phyloP scores from a whole-genome alignment of 2,113 vertebrate species.

The Grus americana region DNA sequence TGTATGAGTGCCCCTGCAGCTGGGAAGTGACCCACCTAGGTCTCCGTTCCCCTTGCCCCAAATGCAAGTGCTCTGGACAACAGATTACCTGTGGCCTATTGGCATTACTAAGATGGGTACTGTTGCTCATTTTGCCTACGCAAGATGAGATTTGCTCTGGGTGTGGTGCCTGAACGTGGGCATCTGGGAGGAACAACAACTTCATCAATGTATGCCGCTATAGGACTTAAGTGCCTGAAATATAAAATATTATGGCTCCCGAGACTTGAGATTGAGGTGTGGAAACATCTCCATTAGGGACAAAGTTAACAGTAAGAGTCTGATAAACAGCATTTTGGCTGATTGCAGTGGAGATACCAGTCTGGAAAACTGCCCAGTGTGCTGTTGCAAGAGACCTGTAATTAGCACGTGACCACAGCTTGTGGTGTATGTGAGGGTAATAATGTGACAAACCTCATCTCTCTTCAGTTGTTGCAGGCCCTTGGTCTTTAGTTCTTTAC shows the following conservation, averaged over 20 bases:
- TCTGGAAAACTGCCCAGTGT: slow-evolving; percentile 6
- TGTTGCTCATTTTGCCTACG: not conserved
- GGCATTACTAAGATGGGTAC: not conserved
- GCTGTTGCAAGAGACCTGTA: not conserved
- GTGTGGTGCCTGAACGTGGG: not conserved
- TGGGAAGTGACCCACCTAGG: not conserved
- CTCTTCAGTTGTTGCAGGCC: not conserved
- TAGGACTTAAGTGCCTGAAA: not conserved
- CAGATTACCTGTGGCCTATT: not conserved
- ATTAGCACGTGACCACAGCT: not conserved
- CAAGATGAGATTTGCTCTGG: not conserved
- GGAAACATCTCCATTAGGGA: not conserved
- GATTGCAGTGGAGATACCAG: not conserved
- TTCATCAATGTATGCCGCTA: not conserved
- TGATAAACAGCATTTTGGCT: slow-evolving; percentile 6
- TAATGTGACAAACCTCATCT: not conserved
- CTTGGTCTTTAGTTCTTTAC: not conserved
- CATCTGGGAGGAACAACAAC: not conserved
- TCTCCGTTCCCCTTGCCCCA: not conserved
- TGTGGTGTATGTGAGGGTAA: rapidly evolving
- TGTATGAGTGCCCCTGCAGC: not conserved
- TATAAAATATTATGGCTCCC: not conserved
- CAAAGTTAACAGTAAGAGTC: not conserved
- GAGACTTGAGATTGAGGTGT: not conserved
- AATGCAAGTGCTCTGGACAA: not conserved